Conservation (phyloP, 1,140 invertebrate genomes). For the Halyomorpha halys region DNA sequence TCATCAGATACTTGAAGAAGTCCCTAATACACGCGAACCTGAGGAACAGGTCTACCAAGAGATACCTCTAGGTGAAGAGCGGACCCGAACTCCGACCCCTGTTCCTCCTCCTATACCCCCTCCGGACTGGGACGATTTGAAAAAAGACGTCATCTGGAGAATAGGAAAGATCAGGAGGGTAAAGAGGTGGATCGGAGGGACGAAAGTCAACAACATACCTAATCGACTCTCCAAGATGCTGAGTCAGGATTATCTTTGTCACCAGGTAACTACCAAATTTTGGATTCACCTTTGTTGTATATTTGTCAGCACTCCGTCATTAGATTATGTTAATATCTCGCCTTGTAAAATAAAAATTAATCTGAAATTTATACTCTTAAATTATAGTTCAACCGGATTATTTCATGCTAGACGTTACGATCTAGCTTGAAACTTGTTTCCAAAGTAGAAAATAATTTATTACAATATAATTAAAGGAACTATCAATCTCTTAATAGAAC, state of each 20-base stretch:
- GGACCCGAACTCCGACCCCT: too few relatives aligned
- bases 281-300: too few relatives aligned
- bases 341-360: too few relatives aligned
- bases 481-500: too few relatives aligned
- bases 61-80: not conserved
- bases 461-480: too few relatives aligned
- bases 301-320: too few relatives aligned
- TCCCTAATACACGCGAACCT: not conserved
- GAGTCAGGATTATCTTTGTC: slow-evolving; percentile 11
- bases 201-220: not conserved
- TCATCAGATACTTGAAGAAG: not conserved
- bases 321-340: too few relatives aligned
- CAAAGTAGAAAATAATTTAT: too few relatives aligned
- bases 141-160: not conserved
- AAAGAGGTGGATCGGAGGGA: not conserved
- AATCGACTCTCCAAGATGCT: slow-evolving; percentile 11
- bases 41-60: not conserved
- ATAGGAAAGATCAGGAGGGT: slow-evolving; percentile 4
- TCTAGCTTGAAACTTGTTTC: too few relatives aligned
- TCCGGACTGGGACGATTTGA: slow-evolving; percentile 2
- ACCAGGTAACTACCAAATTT: not conserved
- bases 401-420: too few relatives aligned
- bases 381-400: too few relatives aligned
- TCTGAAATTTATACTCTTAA: too few relatives aligned
- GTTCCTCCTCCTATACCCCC: not conserved